A percentile compares a stretch with the other conserved stretches of the same genome.
Conservation (phyloP, 2,888 invertebrate genomes). For the Oxycera nigricornis region DNA sequence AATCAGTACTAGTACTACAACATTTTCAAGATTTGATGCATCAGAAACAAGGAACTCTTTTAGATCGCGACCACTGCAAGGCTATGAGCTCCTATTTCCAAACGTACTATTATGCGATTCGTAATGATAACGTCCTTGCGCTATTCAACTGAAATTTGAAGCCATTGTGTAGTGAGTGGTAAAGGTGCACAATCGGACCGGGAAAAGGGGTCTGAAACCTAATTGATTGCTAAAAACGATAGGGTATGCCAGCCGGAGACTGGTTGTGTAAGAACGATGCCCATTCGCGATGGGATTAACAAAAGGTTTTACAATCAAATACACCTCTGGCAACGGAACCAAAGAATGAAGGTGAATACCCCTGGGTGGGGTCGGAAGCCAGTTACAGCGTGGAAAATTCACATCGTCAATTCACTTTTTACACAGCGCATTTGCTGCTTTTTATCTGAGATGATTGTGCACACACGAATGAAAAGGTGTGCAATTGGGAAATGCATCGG, state of each 20-base stretch:
- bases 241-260: slow-evolving; percentile 36
- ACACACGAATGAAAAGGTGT: background rate
- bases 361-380: background rate
- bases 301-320: slow-evolving; percentile 26
- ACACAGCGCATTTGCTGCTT: background rate
- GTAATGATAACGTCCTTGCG: slow-evolving; percentile 7
- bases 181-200: slow-evolving; percentile 31
- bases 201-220: slow-evolving; percentile 43
- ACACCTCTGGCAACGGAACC: background rate
- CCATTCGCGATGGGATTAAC: slow-evolving; percentile 43
- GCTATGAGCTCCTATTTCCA: too few species aligned
- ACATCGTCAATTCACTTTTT: slow-evolving; percentile 17
- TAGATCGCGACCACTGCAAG: too few species aligned
- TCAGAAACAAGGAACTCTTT: too few species aligned
- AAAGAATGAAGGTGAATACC: slow-evolving; percentile 5
- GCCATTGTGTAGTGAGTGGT: slow-evolving; percentile 3
- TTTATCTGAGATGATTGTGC: background rate
- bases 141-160: slow-evolving; percentile 30
- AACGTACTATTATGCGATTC: background rate
- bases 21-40: too few species aligned
- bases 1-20: too few species aligned
- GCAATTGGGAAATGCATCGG: background rate
- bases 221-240: slow-evolving; percentile 44
- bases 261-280: slow-evolving; percentile 30
- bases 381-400: slow-evolving; percentile 10